A percentile compares a stretch with the other conserved stretches of the same genome.
These are phyloP conservation scores for Pelobates fuscus DNA, from an alignment of 2,113 vertebrate species.

Conservation along the genomic window DNA sequence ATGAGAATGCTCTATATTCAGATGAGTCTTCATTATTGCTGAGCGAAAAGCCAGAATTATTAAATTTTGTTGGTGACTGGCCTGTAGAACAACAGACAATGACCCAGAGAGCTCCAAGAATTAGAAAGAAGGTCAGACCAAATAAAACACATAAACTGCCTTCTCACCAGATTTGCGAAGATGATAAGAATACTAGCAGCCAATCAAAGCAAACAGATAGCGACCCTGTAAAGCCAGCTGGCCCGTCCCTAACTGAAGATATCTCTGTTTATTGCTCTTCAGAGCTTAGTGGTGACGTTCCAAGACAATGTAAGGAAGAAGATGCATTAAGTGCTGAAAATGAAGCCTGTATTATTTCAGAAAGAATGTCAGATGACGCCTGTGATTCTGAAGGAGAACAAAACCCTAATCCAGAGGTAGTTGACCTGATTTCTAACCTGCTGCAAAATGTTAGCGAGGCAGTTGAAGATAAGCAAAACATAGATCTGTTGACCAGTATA, in stretches of 20 bases:
- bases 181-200: slow-evolving; percentile 28
- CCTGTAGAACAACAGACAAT: slow-evolving; percentile 78
- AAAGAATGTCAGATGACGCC: slow-evolving; percentile 60
- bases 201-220: slow-evolving; percentile 20
- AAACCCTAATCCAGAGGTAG: slow-evolving; percentile 47
- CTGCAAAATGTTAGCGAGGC: slow-evolving; percentile 47
- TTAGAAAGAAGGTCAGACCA: slow-evolving; percentile 64
- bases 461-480: slow-evolving; percentile 43
- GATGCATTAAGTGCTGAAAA: slow-evolving; percentile 61
- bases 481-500: slow-evolving; percentile 13
- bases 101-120: slow-evolving; percentile 74
- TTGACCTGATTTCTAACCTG: slow-evolving; percentile 42
- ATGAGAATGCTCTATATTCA: slow-evolving; percentile 54
- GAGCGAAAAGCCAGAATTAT: slow-evolving; percentile 52
- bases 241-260: background rate
- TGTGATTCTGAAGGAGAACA: slow-evolving; percentile 57
- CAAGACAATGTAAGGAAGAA: slow-evolving; percentile 44
- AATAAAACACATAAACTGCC: slow-evolving; percentile 46
- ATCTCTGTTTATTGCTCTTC: background rate
- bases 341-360: slow-evolving; percentile 49
- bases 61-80: slow-evolving; percentile 90
- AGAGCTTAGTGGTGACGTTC: slow-evolving; percentile 7
- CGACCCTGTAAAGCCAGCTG: background rate
- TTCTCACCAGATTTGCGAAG: slow-evolving; percentile 33
- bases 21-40: slow-evolving; percentile 14